Conservation (phyloP, 2,888 invertebrate species). For the Iselma pallidipennis region DNA sequence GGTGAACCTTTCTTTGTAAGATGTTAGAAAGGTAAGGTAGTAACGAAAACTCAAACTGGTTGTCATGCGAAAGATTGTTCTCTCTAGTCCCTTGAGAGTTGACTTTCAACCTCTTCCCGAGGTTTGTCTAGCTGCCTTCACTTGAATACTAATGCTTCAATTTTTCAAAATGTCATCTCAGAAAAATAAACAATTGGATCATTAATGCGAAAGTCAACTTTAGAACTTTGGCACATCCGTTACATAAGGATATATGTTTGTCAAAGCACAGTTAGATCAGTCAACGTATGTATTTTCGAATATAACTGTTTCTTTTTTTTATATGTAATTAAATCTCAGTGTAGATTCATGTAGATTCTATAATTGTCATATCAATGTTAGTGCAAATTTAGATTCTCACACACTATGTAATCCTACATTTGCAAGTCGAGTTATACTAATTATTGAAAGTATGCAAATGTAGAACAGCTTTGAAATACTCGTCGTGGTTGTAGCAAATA, state of each 20-base stretch:
- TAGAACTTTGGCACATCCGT: background rate
- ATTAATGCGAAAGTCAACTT: constrained; percentile 26
- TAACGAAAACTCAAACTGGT: constrained; percentile 39
- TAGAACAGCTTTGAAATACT: constrained; percentile 18
- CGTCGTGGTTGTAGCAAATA: constrained; percentile 21
- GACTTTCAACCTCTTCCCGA: constrained; percentile 51
- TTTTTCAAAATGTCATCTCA: constrained; percentile 47
- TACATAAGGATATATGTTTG: background rate
- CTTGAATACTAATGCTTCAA: constrained; percentile 49
- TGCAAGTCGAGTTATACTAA: constrained; percentile 6
- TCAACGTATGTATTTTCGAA: background rate
- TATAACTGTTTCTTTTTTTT: no score
- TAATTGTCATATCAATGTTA: background rate
- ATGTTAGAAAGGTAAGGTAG: constrained; percentile 27
- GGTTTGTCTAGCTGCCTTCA: constrained; percentile 44
- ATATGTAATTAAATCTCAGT: no score
- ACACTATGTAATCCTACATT: background rate
- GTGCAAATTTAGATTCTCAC: background rate
- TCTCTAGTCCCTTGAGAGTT: constrained; percentile 43
- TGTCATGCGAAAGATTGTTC: constrained; percentile 49
- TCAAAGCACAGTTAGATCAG: background rate
- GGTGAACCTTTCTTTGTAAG: constrained; percentile 25
- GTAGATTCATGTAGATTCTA: no score
- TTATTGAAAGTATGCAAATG: constrained; percentile 25
- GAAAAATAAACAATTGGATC: constrained; percentile 44